Evolutionary conservation across 2,888 invertebrate species (phyloP).

Genomic region (Ormyrus nitidulus): DNA sequence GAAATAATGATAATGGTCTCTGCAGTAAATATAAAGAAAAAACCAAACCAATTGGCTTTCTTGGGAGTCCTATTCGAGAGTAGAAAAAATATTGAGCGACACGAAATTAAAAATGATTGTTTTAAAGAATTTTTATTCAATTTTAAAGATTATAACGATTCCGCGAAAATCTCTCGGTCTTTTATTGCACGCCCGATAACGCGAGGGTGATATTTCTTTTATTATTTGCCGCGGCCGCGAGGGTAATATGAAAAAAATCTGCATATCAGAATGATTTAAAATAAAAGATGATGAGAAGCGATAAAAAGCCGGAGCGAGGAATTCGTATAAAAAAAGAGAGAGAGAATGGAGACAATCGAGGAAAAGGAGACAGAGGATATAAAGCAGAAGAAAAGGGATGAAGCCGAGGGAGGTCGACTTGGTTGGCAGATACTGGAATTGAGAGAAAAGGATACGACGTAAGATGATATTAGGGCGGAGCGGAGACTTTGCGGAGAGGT

Average conservation of each 20-base stretch:
- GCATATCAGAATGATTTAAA: slow-evolving; percentile 10
- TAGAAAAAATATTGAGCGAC: neutral
- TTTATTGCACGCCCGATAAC: too few relatives aligned
- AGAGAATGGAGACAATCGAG: neutral
- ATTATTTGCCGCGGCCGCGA: too few relatives aligned
- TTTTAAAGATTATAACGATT: too few relatives aligned
- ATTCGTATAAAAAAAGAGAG: neutral
- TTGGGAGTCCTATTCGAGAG: neutral
- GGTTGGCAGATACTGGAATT: slow-evolving; percentile 31
- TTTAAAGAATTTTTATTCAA: too few relatives aligned
- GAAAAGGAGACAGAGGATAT: neutral
- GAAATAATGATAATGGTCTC: too few relatives aligned
- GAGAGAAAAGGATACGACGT: slow-evolving; percentile 41
- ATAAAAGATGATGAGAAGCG: neutral
- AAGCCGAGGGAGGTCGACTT: neutral
- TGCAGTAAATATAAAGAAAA: too few relatives aligned
- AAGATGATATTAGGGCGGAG: slow-evolving; percentile 44
- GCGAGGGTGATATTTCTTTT: too few relatives aligned
- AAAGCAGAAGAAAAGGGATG: slow-evolving; percentile 13
- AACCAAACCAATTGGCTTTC: too few relatives aligned
- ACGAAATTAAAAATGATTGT: neutral
- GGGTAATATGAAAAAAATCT: slow-evolving; percentile 2
- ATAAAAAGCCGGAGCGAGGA: neutral
- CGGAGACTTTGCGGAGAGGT: neutral
- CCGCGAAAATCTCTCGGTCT: too few relatives aligned